phyloP scores from a whole-genome alignment of 2,888 invertebrate genomes.

The Crioceris asparagi region DNA sequence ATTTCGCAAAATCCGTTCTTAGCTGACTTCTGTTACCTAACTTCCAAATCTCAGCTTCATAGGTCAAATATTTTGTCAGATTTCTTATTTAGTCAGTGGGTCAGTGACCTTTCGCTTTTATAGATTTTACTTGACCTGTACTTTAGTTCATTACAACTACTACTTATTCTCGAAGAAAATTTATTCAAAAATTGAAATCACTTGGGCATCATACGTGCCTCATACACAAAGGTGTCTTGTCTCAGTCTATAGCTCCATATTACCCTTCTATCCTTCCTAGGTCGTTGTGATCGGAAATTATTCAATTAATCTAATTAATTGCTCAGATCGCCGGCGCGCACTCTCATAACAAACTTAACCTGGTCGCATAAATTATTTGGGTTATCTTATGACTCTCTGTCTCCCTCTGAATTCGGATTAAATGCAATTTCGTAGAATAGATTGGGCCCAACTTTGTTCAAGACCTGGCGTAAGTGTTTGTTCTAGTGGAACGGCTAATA shows the following conservation, averaged over 20 bases:
- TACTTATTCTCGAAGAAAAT: no score
- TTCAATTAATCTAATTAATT: slow-evolving; percentile 27
- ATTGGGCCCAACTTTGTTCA: slow-evolving; percentile 18
- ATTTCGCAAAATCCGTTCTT: no score
- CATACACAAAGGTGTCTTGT: neutral
- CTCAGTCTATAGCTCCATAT: neutral
- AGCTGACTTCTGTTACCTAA: no score
- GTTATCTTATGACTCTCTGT: slow-evolving; percentile 21
- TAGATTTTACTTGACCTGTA: no score
- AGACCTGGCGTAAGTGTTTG: slow-evolving; percentile 13
- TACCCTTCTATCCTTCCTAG: neutral
- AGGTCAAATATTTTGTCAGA: no score
- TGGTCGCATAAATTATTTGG: slow-evolving; percentile 19
- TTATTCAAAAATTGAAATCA: no score
- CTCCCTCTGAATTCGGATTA: slow-evolving; percentile 20
- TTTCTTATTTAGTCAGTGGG: no score
- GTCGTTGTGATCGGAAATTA: slow-evolving; percentile 24
- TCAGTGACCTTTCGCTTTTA: no score
- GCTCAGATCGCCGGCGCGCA: slow-evolving; percentile 13
- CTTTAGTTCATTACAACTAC: no score
- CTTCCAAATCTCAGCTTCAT: no score
- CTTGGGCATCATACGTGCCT: no score
- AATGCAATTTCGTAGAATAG: slow-evolving; percentile 18
- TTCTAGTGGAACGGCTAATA: slow-evolving; percentile 6
- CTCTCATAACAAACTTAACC: slow-evolving; percentile 20